Base-by-base conservation (phyloP, 2,113 vertebrate genomes). In the Hydropotes inermis region DNA sequence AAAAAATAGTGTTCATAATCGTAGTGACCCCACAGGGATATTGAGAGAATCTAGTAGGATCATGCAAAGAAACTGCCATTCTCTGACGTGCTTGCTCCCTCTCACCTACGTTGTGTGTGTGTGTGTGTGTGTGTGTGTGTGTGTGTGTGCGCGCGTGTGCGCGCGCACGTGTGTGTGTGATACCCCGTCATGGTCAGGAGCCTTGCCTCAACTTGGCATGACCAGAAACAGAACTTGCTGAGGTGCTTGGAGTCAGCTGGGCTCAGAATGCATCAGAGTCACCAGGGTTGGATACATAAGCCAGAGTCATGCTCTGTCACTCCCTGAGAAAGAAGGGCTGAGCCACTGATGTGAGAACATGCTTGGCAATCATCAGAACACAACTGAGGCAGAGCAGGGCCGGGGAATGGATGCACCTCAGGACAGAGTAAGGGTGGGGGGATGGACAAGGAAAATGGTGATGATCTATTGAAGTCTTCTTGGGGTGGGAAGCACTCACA, bases 111-210 rank as follows among this genome's bases (percentile, higher is more conserved):
- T 17, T 19, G 0, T 74, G 2, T 7, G 8, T 12, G 27, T 45
- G 15, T 50, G 47, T 43, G 0, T 0, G 1, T 17, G 6, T 28
- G n/a, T 21, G n/a, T 19, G 0, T 74, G 2, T 7, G 8, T 12
- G 27, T 45, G 15, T 50, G 47, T 43, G 39, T 39, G 39, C 4
- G 39, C 4, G 39, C 4, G 39, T 28, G 25, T 19, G n/a, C 12
- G 1, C 12, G 6, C 17, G n/a, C n/a, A n/a, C 13, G n/a, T 17
- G 0, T 74, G 4, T 7, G 8, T 7, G 25, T 33, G 9, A 39
- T 11, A 57, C 8, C 55, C 43, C n/a, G 30, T 19, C 74, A 21
- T 4, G 3, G 13, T n/a, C n/a, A 45, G 76, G 27, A 50, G 52
- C 25, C 11, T 17, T 4, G 33, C 27, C 52, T 81, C 17, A 33